phyloP scores from a whole-genome alignment of 2,797 vertebrate genomes.

The Cirrhinus molitorella region DNA sequence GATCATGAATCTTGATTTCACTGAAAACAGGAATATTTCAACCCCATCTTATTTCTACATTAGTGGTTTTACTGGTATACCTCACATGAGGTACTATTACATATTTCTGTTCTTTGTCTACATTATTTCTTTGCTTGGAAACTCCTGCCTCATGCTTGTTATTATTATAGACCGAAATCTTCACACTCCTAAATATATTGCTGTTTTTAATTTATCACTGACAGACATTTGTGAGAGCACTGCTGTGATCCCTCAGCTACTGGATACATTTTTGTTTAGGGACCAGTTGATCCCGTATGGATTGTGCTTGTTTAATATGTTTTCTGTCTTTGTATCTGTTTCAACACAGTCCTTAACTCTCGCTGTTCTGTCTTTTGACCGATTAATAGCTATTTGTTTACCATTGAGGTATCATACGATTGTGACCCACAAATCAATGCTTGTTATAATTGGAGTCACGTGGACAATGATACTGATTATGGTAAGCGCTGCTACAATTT shows the following conservation, averaged over 20 bases:
- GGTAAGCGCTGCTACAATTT: neutral
- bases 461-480: neutral
- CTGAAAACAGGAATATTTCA: conserved; percentile 58
- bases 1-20: neutral
- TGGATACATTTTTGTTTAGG: conserved; percentile 51
- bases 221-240: conserved; percentile 70
- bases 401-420: conserved; percentile 69
- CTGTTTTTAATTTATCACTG: conserved; percentile 68
- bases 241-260: conserved; percentile 65
- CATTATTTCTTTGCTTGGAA: conserved; percentile 66
- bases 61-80: conserved; percentile 62
- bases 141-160: conserved; percentile 65
- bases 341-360: conserved; percentile 69
- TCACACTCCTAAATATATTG: conserved; percentile 57
- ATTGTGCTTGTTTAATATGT: conserved; percentile 49
- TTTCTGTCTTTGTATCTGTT: conserved; percentile 61
- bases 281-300: conserved; percentile 43
- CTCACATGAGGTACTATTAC: conserved; percentile 42
- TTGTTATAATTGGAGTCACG: conserved; percentile 45
- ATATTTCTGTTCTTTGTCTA: conserved; percentile 69
- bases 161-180: conserved; percentile 66
- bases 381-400: conserved; percentile 70
- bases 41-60: conserved; percentile 65
- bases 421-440: conserved; percentile 66
- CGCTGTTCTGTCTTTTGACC: conserved; percentile 66